Base-by-base conservation (phyloP, 2,797 vertebrate species). In the Coccyzus lansbergi region DNA sequence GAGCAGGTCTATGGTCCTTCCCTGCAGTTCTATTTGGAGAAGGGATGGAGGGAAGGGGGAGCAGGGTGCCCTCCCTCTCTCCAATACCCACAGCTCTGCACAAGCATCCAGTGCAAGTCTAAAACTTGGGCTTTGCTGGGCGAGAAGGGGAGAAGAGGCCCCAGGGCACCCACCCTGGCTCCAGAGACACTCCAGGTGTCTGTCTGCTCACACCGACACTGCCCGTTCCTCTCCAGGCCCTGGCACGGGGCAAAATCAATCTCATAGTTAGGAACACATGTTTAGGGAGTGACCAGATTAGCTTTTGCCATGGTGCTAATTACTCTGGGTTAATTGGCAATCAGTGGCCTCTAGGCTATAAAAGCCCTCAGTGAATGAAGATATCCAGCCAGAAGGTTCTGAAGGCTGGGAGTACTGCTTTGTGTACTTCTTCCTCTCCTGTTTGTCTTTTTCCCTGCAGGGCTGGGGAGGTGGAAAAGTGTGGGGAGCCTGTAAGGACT, bases 151-250 rank as follows among this genome's bases (percentile, higher is more conserved):
- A 44, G 19, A 36, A 28, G 31, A 64, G 13, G 25, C n/a, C 40
- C 21, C 6, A 3, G 65, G 31, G 11, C 1, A 0, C 1, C 3
- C 15, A 1, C 25, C 65, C 34, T 7, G 8, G 65, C 31, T 42
- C 26, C 6, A 3, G 82, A 15, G n/a, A 22, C n/a, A 20, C 34
- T n/a, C 36, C 38, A 34, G 53, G 8, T 46, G 26, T 11, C 38
- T 17, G 18, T 10, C 52, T 2, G 1, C 9, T n/a, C 14, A 22
- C 40, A 25, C 1, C 0, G 14, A 9, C 8, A 0, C 1, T 4
- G 9, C 9, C 15, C 34, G 28, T 1, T 25, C 69, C 59, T 49
- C 40, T 22, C 28, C 4, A 78, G 36, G 52, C 48, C 34, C 29
- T 11, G 2, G 34, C 60, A 26, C 7, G 19, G 52, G 58, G 11